Conservation (phyloP, 2,797 vertebrate species). For the Otus scops region DNA sequence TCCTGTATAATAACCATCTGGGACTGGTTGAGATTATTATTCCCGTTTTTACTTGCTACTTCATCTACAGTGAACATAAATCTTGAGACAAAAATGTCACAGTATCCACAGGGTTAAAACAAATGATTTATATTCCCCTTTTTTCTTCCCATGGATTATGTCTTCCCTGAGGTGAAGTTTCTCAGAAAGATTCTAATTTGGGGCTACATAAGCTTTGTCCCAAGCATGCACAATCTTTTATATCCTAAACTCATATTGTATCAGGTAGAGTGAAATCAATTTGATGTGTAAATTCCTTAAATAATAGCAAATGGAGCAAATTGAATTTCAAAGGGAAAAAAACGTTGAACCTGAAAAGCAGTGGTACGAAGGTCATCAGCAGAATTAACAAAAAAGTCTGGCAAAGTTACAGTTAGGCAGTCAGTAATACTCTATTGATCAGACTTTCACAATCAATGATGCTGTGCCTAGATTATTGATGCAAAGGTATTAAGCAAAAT, state of each 20-base stretch:
- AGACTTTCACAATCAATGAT: constrained; percentile 82
- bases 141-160: neutral
- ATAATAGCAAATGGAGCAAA: constrained; percentile 79
- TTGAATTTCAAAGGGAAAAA: constrained; percentile 79
- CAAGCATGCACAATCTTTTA: constrained; percentile 25
- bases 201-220: constrained; percentile 35
- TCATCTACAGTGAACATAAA: neutral
- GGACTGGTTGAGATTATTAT: neutral
- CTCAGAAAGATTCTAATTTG: constrained; percentile 14
- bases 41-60: neutral
- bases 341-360: constrained; percentile 72
- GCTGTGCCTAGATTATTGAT: constrained; percentile 84
- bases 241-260: constrained; percentile 58
- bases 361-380: constrained; percentile 78
- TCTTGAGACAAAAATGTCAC: neutral
- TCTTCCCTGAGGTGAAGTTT: neutral
- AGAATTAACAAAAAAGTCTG: constrained; percentile 81
- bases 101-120: constrained; percentile 13
- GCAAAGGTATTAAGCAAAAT: constrained; percentile 86
- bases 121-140: neutral
- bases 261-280: constrained; percentile 73
- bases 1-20: neutral
- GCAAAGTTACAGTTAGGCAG: constrained; percentile 84
- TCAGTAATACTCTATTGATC: constrained; percentile 84
- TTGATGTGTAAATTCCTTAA: constrained; percentile 77